Base-by-base conservation (phyloP, 2,888 invertebrate genomes). In the Eupithecia dodoneata region DNA sequence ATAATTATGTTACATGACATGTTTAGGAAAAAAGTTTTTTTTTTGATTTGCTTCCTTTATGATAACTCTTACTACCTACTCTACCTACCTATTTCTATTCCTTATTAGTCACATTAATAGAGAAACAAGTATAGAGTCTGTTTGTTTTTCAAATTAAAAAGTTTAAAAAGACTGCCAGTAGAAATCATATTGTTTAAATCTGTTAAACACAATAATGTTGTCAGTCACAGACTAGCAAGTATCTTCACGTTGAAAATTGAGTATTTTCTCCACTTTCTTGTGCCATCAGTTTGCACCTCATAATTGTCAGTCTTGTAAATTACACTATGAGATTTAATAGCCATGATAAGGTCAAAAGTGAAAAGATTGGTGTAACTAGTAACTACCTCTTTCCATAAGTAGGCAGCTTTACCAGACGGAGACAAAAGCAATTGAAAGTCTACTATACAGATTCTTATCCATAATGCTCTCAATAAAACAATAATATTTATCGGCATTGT, bases 291-390 rank as follows among this genome's bases (percentile, higher is more conserved):
- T 52, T 77, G 76, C 77, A 79, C 73, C 71, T 59, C 76, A 69
- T 79, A 78, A 78, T 80, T 80, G 80, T 80, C 80, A 79, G 76
- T 73, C 67, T 69, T 67, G 78, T 81, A 80, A 70, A 77, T 80
- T 79, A 80, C 79, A 79, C 77, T 79, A 76, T 59, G 76, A 71
- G 80, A 77, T 81, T 79, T 82, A 81, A 81, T 79, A 74, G 75
- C 70, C 67, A 59, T 73, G 76, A 76, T 81, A 82, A 82, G 82
- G 82, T 81, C 80, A 82, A 55, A 82, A 80, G 81, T 80, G 80
- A 82, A 80, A 81, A 80, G 76, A 75, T 74, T 55, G 67, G 49
- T 72, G 52, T 75, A 67, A 73, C 73, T 67, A 71, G 52, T 75
- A 67, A 73, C 73, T 67, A 71, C 67, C 52, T 73, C 15, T 47